phyloP scores from a whole-genome alignment of 2,888 invertebrate species.

The Drosophila testacea region DNA sequence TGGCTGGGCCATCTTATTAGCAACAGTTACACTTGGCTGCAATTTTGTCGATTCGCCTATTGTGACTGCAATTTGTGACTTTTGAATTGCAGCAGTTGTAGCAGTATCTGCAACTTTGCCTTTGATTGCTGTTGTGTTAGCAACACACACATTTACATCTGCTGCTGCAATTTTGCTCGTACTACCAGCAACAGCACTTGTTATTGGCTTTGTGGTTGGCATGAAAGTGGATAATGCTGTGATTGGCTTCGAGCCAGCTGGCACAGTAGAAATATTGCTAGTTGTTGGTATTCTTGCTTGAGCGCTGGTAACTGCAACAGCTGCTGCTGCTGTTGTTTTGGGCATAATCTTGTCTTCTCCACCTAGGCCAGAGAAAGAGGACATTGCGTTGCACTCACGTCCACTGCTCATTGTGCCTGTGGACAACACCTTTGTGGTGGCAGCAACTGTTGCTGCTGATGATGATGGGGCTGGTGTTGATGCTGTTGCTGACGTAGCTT shows the following conservation, averaged over 20 bases:
- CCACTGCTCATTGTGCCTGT: slow-evolving; percentile 80
- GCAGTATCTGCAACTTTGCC: slow-evolving; percentile 18
- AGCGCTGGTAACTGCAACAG: slow-evolving; percentile 12
- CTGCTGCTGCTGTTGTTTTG: slow-evolving; percentile 12
- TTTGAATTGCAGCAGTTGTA: slow-evolving; percentile 22
- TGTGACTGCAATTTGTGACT: slow-evolving; percentile 28
- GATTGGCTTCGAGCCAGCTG: slow-evolving; percentile 58
- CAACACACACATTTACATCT: slow-evolving; percentile 12
- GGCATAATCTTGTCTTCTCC: slow-evolving; percentile 17
- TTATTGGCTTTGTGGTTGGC: slow-evolving; percentile 43
- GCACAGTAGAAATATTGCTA: slow-evolving; percentile 38
- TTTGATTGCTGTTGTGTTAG: slow-evolving; percentile 31
- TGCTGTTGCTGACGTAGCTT: slow-evolving; percentile 57
- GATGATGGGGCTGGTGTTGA: slow-evolving; percentile 17
- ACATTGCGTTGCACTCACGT: slow-evolving; percentile 78
- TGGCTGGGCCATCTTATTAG: slow-evolving; percentile 33
- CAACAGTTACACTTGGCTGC: slow-evolving; percentile 30
- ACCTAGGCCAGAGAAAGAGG: slow-evolving; percentile 65
- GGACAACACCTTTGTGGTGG: slow-evolving; percentile 71
- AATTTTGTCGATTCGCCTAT: slow-evolving; percentile 31
- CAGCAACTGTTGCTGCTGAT: slow-evolving; percentile 33
- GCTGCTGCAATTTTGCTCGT: slow-evolving; percentile 17
- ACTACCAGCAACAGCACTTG: slow-evolving; percentile 30
- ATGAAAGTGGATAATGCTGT: slow-evolving; percentile 44
- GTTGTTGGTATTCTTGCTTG: slow-evolving; percentile 30